phyloP scores from a whole-genome alignment of 2,888 invertebrate genomes.

The Agrotis puta region DNA sequence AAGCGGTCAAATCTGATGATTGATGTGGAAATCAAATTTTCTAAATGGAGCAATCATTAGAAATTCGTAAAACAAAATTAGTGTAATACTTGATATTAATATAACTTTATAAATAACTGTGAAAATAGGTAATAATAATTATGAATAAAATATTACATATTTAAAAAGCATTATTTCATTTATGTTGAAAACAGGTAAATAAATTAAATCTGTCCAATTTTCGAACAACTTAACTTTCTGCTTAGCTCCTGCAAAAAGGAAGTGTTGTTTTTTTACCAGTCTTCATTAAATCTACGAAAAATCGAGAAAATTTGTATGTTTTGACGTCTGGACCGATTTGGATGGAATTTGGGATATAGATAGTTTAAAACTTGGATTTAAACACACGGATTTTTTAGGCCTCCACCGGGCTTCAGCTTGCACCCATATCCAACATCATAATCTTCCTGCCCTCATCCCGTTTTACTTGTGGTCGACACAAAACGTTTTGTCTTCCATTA shows the following conservation, averaged over 20 bases:
- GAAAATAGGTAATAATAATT: conserved; percentile 91
- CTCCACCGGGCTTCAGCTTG: no score
- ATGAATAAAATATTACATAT: conserved; percentile 91
- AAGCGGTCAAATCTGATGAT: conserved; percentile 88
- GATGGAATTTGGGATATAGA: no score
- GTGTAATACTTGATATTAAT: conserved; percentile 91
- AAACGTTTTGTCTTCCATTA: no score
- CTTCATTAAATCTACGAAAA: no score
- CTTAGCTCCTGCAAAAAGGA: not conserved
- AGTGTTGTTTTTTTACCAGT: no score
- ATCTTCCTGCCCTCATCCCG: no score
- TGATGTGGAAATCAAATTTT: conserved; percentile 90
- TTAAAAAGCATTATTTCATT: conserved; percentile 84
- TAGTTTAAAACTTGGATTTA: no score
- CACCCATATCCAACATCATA: no score
- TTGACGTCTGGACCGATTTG: no score
- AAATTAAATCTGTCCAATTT: not conserved
- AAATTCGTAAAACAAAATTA: conserved; percentile 90
- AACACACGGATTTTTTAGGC: no score
- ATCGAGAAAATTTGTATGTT: no score
- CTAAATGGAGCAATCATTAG: conserved; percentile 91
- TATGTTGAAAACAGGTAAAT: not conserved
- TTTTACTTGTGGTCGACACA: no score
- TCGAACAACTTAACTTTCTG: not conserved
- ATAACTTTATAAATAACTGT: conserved; percentile 92